Percentiles rank a stretch among this genome's conserved stretches.
Evolutionary conservation across 2,113 vertebrate species (phyloP).

Genomic region (Atherinomorus stipes): DNA sequence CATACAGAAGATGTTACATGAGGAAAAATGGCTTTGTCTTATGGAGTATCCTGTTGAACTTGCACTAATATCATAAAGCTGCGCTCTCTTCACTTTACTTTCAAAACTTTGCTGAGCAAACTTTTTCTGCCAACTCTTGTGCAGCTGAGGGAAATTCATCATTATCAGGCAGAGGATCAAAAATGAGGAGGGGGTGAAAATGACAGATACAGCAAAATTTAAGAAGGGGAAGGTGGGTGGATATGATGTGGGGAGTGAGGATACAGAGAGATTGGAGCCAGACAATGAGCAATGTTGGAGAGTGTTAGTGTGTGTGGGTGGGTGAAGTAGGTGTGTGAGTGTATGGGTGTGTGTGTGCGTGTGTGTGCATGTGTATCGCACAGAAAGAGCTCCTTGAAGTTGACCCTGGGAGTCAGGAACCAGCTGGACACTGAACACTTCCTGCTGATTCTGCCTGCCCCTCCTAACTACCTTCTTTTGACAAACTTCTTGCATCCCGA

Average conservation of each 20-base stretch:
- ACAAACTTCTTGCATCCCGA: constrained; percentile 17
- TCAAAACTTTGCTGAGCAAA: constrained; percentile 77
- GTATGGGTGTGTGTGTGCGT: constrained; percentile 9
- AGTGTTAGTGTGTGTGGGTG: constrained; percentile 45
- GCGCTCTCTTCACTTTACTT: constrained; percentile 58
- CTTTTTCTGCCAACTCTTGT: constrained; percentile 71
- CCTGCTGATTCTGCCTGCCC: constrained; percentile 63
- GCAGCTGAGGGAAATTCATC: constrained; percentile 76
- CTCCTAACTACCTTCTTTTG: constrained; percentile 38
- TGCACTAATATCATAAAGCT: constrained; percentile 66
- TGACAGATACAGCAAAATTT: constrained; percentile 78
- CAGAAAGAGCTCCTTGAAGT: constrained; percentile 57
- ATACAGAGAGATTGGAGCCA: constrained; percentile 65
- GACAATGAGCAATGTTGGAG: constrained; percentile 70
- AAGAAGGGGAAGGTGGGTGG: constrained; percentile 71
- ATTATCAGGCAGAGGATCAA: constrained; percentile 81
- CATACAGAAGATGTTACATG: constrained; percentile 37
- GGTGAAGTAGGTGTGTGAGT: constrained; percentile 37
- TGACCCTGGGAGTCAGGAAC: constrained; percentile 58
- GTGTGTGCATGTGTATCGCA: not conserved
- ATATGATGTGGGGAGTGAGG: constrained; percentile 72
- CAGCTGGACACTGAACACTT: constrained; percentile 73
- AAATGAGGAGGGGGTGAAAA: constrained; percentile 70
- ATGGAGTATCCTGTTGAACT: constrained; percentile 55
- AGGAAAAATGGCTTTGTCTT: constrained; percentile 64